These are phyloP conservation scores for Cataglyphis albicans DNA, from an alignment of 2,888 invertebrate genomes.

Conservation along the genomic window DNA sequence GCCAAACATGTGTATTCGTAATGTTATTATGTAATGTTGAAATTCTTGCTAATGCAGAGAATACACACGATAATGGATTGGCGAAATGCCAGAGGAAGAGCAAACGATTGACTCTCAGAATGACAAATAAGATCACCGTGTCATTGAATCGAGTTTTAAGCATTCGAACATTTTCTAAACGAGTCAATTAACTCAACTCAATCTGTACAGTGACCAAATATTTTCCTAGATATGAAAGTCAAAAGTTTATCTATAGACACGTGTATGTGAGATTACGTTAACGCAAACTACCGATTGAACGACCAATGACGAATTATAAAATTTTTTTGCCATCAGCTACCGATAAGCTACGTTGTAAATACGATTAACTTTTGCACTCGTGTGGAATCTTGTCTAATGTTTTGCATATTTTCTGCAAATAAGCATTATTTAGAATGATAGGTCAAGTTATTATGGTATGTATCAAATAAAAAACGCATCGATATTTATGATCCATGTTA, in stretches of 20 bases:
- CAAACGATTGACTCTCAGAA: conserved; percentile 10
- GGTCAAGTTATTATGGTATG: background rate
- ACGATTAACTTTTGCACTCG: conserved; percentile 21
- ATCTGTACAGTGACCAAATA: background rate
- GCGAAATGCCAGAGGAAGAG: conserved; percentile 1
- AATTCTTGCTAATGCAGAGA: conserved; percentile 24
- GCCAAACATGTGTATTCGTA: conserved; percentile 36
- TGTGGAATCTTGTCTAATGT: conserved; percentile 4
- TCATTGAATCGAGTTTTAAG: background rate
- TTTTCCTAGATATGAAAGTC: conserved; percentile 31
- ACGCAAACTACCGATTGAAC: conserved; percentile 5
- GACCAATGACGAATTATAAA: conserved; percentile 9
- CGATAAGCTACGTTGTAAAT: conserved; percentile 24
- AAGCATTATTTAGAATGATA: conserved; percentile 1
- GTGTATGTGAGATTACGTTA: background rate
- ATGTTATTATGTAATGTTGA: conserved; percentile 32
- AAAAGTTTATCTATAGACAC: conserved; percentile 35
- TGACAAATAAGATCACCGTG: conserved; percentile 44
- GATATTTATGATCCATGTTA: background rate
- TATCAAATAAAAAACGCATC: conserved; percentile 2
- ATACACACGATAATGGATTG: conserved; percentile 14
- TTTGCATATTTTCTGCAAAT: conserved; percentile 22
- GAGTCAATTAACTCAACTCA: background rate
- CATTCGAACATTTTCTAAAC: conserved; percentile 12
- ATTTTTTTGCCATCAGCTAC: no score